Evolutionary conservation across 2,888 invertebrate genomes (phyloP).

Genomic region (Cistogaster globosa): DNA sequence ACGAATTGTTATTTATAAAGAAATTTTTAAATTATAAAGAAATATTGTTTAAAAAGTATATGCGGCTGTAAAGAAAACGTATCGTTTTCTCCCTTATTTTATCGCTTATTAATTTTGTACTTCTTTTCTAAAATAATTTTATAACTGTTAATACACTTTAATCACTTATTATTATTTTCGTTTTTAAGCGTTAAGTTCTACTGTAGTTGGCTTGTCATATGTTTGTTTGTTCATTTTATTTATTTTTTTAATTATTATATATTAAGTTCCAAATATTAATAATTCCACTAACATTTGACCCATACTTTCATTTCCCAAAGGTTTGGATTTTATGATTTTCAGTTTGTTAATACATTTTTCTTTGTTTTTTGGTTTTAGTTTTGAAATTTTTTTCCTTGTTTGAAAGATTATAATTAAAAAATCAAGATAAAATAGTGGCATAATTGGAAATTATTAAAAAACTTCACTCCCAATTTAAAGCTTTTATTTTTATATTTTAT

Average conservation of each 20-base stretch:
- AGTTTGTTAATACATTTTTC: background rate
- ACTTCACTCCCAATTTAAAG: constrained; percentile 68
- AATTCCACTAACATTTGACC: constrained; percentile 45
- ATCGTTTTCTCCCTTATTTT: too few species aligned
- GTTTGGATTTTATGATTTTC: constrained; percentile 15
- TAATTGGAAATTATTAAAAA: constrained; percentile 74
- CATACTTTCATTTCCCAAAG: constrained; percentile 29
- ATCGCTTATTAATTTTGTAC: too few species aligned
- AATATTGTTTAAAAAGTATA: too few species aligned
- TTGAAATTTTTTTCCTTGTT: background rate
- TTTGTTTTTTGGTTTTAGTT: constrained; percentile 5
- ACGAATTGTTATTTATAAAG: too few species aligned
- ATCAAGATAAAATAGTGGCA: constrained; percentile 72
- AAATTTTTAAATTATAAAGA: too few species aligned
- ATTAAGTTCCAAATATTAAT: constrained; percentile 41
- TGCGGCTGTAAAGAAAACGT: too few species aligned
- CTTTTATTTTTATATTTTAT: background rate
- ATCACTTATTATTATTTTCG: background rate
- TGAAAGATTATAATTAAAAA: constrained; percentile 69
- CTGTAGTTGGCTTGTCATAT: background rate
- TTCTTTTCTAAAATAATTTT: too few species aligned
- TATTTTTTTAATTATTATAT: background rate
- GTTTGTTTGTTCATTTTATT: background rate
- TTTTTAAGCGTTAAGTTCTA: background rate
- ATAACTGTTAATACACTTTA: too few species aligned